Evolutionary conservation across 2,888 invertebrate species (phyloP), one percentile per base, ranked within the genome.

Genomic region (Microplitis manilae): DNA sequence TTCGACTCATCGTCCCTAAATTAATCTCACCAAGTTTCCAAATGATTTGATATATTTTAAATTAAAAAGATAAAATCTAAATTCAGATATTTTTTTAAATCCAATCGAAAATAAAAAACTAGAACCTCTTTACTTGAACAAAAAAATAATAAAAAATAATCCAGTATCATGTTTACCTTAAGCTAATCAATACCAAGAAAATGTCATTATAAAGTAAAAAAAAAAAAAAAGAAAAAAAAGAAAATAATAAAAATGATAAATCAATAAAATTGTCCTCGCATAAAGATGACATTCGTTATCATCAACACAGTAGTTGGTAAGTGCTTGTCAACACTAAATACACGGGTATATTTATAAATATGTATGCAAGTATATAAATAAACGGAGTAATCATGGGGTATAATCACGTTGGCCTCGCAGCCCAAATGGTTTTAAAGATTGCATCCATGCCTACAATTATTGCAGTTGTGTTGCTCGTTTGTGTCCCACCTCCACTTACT

Each of bases 371-470:
- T 30, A 30, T 30, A 30, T 30, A 30, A 30, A 30, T 30, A 30
- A 30, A 30, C 30, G 30, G 30, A 39, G 79, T 79, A 76, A 79
- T 79, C 80, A 75, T 68, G 77, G 72, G 80, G 80, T 73, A 80
- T 81, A 81, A 80, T 81, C 81, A 76, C 59, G 70, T 69, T 72
- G 81, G 75, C 80, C 81, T 82, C 81, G 81, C 77, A 74, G 68
- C 62, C 73, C 79, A 77, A 77, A 79, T 71, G 76, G 71, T 81
- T 80, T 79, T 73, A 79, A 78, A 70, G 68, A 78, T 79, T 79
- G 79, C 79, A 73, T 78, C 73, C 68, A 80, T 77, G 78, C 64
- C 30, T 30, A 30, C 30, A 30, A 30, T 30, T 30, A 30, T 30
- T 30, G 30, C 30, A 30, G 30, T 30, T 30, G 30, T 30, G 30